Evolutionary conservation across 2,113 vertebrate genomes (phyloP).

Genomic region (Aphyosemion australe): DNA sequence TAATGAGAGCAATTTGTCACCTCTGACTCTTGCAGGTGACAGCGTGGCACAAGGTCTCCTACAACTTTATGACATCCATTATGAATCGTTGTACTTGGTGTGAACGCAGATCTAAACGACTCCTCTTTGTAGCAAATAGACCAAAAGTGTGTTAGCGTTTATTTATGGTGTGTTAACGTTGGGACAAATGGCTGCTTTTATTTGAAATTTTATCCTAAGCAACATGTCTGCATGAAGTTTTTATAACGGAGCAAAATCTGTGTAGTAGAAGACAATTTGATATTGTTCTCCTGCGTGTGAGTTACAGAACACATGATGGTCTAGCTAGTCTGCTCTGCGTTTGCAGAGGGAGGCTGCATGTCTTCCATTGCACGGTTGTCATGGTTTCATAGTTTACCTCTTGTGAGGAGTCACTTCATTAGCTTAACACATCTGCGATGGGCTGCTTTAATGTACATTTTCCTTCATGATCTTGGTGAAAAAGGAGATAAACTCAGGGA

Average conservation of each 20-base stretch:
- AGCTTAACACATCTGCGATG: background rate
- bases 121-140: background rate
- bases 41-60: constrained; percentile 36
- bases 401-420: background rate
- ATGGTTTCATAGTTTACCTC: no score
- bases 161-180: background rate
- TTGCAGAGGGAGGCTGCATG: no score
- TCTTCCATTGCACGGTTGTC: no score
- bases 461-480: background rate
- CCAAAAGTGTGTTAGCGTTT: background rate
- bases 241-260: fast-evolving
- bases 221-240: no score
- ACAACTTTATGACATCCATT: constrained; percentile 32
- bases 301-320: background rate
- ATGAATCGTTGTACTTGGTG: constrained; percentile 43
- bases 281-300: background rate
- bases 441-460: background rate
- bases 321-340: no score
- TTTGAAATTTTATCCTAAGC: no score
- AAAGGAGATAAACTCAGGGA: background rate
- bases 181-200: background rate
- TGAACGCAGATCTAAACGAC: constrained; percentile 16
- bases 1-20: constrained; percentile 80
- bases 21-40: constrained; percentile 67
- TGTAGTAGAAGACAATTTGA: background rate